Evolutionary conservation across 2,113 vertebrate species (phyloP).

Genomic region (Fregata magnificens): DNA sequence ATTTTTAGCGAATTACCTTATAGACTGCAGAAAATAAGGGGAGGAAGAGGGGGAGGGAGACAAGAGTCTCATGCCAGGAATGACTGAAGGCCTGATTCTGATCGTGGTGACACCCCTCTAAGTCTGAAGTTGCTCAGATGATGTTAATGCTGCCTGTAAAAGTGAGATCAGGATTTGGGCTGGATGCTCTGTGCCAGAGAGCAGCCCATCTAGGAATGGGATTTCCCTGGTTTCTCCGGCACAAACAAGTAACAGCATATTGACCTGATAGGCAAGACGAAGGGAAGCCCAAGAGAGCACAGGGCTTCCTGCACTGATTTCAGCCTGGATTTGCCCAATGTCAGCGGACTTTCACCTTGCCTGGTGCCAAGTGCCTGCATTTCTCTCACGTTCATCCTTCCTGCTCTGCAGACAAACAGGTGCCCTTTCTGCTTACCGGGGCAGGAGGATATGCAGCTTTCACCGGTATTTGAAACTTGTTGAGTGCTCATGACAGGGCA

Average conservation of each 20-base stretch:
- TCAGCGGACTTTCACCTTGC: background rate
- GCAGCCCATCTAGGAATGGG: background rate
- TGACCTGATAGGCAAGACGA: background rate
- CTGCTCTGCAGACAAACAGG: background rate
- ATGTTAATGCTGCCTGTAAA: background rate
- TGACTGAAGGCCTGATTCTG: background rate
- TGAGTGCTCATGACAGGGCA: background rate
- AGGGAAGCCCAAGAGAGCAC: background rate
- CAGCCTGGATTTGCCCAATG: background rate
- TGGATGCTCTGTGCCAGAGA: background rate
- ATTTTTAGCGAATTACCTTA: constrained; percentile 26
- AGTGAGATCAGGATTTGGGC: background rate
- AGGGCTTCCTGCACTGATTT: background rate
- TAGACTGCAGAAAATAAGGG: background rate
- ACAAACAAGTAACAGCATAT: background rate
- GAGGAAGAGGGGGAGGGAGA: background rate
- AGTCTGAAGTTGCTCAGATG: background rate
- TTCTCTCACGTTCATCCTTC: background rate
- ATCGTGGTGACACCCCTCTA: background rate
- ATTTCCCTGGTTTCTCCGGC: background rate
- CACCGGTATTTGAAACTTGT: background rate
- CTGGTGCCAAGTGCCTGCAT: background rate
- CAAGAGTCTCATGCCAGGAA: background rate
- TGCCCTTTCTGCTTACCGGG: background rate
- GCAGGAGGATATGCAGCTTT: background rate